Evolutionary conservation across 2,797 vertebrate species (phyloP).

Genomic region (Cetoscarus ocellatus): DNA sequence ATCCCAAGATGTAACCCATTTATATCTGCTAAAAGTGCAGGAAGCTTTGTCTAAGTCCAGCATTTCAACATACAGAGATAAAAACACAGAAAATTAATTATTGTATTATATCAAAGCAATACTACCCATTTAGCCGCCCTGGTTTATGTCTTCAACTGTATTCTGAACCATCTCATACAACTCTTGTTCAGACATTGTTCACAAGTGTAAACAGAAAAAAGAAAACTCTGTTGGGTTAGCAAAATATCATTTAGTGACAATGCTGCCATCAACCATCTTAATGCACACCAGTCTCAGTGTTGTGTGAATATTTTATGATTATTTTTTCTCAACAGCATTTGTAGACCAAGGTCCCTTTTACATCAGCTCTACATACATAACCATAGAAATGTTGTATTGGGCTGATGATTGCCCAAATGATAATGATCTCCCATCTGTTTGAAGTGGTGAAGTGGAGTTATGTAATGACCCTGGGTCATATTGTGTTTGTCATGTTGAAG

Average conservation of each 20-base stretch:
- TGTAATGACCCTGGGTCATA: too few species aligned
- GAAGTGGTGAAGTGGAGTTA: too few species aligned
- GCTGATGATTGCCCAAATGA: not conserved
- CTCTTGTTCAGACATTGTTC: slow-evolving; percentile 97
- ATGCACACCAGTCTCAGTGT: not conserved
- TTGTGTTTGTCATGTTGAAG: too few species aligned
- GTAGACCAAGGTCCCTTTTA: not conserved
- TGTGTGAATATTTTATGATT: not conserved
- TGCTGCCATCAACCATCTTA: too few species aligned
- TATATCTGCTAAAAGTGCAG: not conserved
- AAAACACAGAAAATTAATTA: not conserved
- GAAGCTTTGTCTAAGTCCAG: not conserved
- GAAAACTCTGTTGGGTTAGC: slow-evolving; percentile 12
- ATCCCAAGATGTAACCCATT: not conserved
- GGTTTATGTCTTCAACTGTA: slow-evolving; percentile 93
- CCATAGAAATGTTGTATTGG: not conserved
- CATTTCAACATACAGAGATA: not conserved
- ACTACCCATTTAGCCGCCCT: slow-evolving; percentile 81
- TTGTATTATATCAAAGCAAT: not conserved
- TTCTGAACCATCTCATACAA: slow-evolving; percentile 98
- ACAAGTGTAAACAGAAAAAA: slow-evolving; percentile 68
- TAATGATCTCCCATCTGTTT: too few species aligned
- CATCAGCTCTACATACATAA: not conserved
- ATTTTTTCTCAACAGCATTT: not conserved
- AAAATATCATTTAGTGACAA: not conserved